These are phyloP conservation scores for Achatina immaculata DNA, from an alignment of 1,140 invertebrate genomes.

Conservation along the genomic window DNA sequence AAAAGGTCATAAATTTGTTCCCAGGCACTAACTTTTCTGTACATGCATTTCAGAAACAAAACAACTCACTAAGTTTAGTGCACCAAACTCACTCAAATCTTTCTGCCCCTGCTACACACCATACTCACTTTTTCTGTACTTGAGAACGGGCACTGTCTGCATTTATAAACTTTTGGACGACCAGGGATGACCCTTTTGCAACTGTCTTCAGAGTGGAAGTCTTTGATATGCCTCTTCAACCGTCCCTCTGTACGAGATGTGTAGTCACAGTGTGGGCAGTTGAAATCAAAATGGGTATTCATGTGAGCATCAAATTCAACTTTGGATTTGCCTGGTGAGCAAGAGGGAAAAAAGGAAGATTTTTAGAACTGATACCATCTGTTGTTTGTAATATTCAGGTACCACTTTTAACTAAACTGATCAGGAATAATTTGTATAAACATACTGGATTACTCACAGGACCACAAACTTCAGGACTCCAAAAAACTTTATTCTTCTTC, in stretches of 20 bases:
- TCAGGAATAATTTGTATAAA: too few relatives aligned
- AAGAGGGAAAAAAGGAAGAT: background rate
- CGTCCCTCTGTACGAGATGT: constrained; percentile 75
- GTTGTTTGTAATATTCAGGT: too few relatives aligned
- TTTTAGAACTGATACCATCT: background rate
- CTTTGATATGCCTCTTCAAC: constrained; percentile 75
- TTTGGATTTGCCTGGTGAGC: constrained; percentile 56
- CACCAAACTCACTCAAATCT: too few relatives aligned
- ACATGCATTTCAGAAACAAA: too few relatives aligned
- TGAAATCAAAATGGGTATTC: constrained; percentile 73
- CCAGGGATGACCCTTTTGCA: constrained; percentile 74
- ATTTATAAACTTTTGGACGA: constrained; percentile 84
- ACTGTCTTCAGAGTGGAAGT: constrained; percentile 76
- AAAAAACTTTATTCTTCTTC: too few relatives aligned
- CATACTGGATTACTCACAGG: too few relatives aligned
- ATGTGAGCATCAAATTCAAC: constrained; percentile 72
- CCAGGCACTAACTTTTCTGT: too few relatives aligned
- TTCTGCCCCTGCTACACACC: too few relatives aligned
- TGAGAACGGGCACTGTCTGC: constrained; percentile 90
- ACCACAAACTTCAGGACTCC: too few relatives aligned
- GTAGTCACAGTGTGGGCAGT: constrained; percentile 75
- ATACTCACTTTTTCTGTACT: constrained; percentile 82
- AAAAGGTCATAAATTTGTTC: too few relatives aligned
- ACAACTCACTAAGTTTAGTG: too few relatives aligned
- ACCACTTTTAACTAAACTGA: too few relatives aligned